These are phyloP conservation scores for Misgurnus mizolepis DNA, from an alignment of 2,113 vertebrate species.

Conservation along the genomic window DNA sequence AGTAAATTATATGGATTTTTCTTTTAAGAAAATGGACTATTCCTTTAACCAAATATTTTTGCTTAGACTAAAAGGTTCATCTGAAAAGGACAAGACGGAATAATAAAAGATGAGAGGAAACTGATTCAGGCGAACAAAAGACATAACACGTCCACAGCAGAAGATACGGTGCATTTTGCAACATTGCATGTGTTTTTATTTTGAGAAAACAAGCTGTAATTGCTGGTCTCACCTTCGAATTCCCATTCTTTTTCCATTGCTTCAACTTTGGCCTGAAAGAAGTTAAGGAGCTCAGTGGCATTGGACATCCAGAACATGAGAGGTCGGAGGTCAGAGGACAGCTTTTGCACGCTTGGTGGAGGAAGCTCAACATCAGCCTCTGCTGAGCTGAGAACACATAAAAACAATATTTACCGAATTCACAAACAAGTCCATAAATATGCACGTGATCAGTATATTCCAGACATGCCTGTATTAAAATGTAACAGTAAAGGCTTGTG, in stretches of 20 bases:
- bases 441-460: background rate
- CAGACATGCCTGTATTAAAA: background rate
- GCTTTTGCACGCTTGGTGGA: constrained; percentile 77
- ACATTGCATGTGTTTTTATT: constrained; percentile 7
- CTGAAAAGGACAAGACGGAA: too few species aligned
- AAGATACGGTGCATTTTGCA: too few species aligned
- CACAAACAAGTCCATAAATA: background rate
- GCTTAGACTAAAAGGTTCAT: too few species aligned
- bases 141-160: too few species aligned
- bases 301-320: constrained; percentile 96
- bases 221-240: constrained; percentile 80
- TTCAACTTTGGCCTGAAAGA: constrained; percentile 87
- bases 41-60: too few species aligned
- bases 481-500: background rate
- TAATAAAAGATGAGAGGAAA: too few species aligned
- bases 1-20: too few species aligned
- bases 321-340: constrained; percentile 84
- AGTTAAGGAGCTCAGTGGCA: constrained; percentile 90
- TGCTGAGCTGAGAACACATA: constrained; percentile 64
- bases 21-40: too few species aligned
- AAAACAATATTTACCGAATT: constrained; percentile 7
- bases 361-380: constrained; percentile 75
- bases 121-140: too few species aligned
- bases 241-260: constrained; percentile 89
- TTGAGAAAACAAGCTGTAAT: constrained; percentile 16